These are phyloP conservation scores for Hydrozoanthus tunicans DNA, from an alignment of 64 coral and sea anemone species.

Conservation along the genomic window DNA sequence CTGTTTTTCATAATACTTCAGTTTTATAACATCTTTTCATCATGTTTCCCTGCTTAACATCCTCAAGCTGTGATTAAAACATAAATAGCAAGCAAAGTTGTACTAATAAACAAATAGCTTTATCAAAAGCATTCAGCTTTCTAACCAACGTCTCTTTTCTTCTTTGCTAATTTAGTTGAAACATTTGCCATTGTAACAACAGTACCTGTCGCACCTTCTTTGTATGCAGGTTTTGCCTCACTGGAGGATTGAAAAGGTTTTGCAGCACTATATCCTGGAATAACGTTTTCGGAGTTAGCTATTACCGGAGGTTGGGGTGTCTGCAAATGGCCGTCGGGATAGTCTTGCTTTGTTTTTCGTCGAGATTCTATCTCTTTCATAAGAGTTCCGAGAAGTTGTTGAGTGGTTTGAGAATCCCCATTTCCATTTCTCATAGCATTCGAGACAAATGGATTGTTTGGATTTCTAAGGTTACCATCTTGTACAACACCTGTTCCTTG, in stretches of 20 bases:
- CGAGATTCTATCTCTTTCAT: slow-evolving; percentile 16
- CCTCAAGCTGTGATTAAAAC: too few species aligned
- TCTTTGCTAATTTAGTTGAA: background rate
- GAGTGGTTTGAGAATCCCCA: background rate
- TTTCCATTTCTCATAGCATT: background rate
- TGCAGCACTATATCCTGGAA: background rate
- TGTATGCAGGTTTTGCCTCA: background rate
- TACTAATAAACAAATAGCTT: slow-evolving; percentile 4
- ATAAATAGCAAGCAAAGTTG: background rate
- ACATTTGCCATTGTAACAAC: background rate
- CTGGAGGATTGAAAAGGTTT: background rate
- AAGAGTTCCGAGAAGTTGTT: slow-evolving; percentile 27
- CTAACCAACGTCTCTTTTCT: slow-evolving; percentile 27
- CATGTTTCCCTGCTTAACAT: too few species aligned
- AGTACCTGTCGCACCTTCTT: background rate
- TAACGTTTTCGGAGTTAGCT: background rate
- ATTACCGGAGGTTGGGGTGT: background rate
- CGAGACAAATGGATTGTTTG: background rate
- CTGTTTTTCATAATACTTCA: too few species aligned
- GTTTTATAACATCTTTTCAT: too few species aligned
- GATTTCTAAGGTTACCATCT: background rate
- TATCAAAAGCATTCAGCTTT: slow-evolving; percentile 37
- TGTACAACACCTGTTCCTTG: background rate
- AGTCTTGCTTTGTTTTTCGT: slow-evolving; percentile 40
- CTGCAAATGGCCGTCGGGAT: background rate